Evolutionary conservation across 2,797 vertebrate species (phyloP), one percentile per base, ranked within the genome.

Genomic region (Aldrovandia affinis): DNA sequence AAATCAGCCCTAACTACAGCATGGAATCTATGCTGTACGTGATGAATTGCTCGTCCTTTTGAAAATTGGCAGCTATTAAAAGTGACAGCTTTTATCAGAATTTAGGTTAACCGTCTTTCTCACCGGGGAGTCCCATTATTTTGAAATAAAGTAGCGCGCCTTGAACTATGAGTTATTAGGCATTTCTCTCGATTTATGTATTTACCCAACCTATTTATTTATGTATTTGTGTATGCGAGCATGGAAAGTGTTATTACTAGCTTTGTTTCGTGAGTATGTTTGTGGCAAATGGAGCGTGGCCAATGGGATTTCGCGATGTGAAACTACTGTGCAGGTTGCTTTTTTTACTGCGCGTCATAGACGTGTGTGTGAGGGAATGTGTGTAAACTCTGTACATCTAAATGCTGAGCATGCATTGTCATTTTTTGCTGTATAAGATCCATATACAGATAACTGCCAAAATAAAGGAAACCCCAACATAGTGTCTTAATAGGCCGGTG

Each of bases 61-160:
- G 77, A 61, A 83, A 82, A 68, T 82, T 82, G 81, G 81, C 59
- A 80, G 70, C 82, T 78, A 44, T 83, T 83, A 57, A 83, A 78
- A 83, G 50, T 86, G 75, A 80, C 85, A 80, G 85, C 77, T 55
- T 82, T 83, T 81, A 83, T 82, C 84, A 59, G 65, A 73, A 82
- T 50, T 82, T 47, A 82, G 81, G 57, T 83, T 79, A 83, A 68
- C 55, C 82, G 81, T 83, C 44, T 28, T 54, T 65, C 70, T 68
- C 47, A 52, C 9, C 7, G 28, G 68, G 77, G 81, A 82, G 81
- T 30, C 42, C 68, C 52, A 70, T 85, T 80, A 85, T 85, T 85
- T 42, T 28, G 12, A 57, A 82, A 68, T 82, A 70, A 82, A 52
- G 65, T n/a, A 18, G 25, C 14, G 50, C 20, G 78, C 78, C 50